phyloP scores from a whole-genome alignment of 2,113 vertebrate genomes.

The Azemiops feae region DNA sequence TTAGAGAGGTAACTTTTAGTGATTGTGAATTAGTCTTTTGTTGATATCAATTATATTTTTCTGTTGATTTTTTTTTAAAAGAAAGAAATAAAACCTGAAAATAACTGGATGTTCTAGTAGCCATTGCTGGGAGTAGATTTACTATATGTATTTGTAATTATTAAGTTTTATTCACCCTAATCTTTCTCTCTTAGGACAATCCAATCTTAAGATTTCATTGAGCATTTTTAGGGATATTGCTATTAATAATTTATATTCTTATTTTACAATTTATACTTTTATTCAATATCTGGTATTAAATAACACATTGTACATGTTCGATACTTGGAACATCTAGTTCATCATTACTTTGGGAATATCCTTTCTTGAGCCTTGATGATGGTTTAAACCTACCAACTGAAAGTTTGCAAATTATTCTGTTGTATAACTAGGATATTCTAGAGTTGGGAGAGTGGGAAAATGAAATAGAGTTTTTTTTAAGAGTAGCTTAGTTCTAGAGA shows the following conservation, averaged over 20 bases:
- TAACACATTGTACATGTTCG: background rate
- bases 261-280: background rate
- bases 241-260: background rate
- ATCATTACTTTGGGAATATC: background rate
- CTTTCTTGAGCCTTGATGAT: background rate
- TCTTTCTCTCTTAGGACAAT: background rate
- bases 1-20: slow-evolving; percentile 58
- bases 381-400: background rate
- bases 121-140: background rate
- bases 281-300: background rate
- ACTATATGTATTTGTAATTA: background rate
- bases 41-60: slow-evolving; percentile 50
- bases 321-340: background rate
- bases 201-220: background rate
- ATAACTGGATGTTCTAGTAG: background rate
- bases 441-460: background rate
- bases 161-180: background rate
- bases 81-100: background rate
- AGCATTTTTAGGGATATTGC: background rate
- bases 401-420: background rate
- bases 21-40: slow-evolving; percentile 61
- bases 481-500: background rate
- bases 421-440: background rate
- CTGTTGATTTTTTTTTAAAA: background rate
- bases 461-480: background rate